Conservation (phyloP, 2,888 invertebrate species). For the Suillia variegata region DNA sequence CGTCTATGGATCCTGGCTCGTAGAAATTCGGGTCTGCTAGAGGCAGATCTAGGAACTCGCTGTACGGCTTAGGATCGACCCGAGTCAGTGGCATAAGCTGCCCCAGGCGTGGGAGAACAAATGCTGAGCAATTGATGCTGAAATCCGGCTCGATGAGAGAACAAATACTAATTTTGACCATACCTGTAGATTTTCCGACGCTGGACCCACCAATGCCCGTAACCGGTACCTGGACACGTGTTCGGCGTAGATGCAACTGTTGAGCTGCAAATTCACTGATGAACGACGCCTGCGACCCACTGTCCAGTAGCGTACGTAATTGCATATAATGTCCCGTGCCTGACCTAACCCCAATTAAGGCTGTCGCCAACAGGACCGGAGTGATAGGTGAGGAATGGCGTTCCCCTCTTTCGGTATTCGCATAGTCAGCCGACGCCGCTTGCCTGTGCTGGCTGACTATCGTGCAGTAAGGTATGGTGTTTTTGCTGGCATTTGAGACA, state of each 20-base stretch:
- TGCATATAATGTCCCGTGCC: conserved; percentile 10
- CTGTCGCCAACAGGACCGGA: conserved; percentile 19
- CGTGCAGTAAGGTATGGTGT: conserved; percentile 18
- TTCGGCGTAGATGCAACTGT: conserved; percentile 22
- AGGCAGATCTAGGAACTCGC: conserved; percentile 19
- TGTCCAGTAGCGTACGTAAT: conserved; percentile 20
- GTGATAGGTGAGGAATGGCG: background rate
- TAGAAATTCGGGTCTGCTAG: conserved; percentile 20
- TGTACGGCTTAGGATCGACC: conserved; percentile 10
- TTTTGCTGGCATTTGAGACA: conserved; percentile 15
- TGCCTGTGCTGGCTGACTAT: background rate
- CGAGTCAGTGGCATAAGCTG: conserved; percentile 12
- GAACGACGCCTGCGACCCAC: conserved; percentile 22
- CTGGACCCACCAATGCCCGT: conserved; percentile 17
- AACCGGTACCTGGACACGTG: conserved; percentile 8
- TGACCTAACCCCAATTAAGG: too few species aligned
- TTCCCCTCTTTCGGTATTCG: too few species aligned
- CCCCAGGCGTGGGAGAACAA: conserved; percentile 22
- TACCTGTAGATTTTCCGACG: conserved; percentile 22
- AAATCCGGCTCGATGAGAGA: conserved; percentile 25
- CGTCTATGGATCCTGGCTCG: conserved; percentile 21
- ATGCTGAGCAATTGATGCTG: conserved; percentile 15
- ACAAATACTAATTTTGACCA: conserved; percentile 15
- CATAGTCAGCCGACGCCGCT: background rate
- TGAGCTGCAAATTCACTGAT: conserved; percentile 27